These are phyloP conservation scores for Himalopsyche anomala DNA, from an alignment of 2,888 invertebrate species.

Conservation along the genomic window DNA sequence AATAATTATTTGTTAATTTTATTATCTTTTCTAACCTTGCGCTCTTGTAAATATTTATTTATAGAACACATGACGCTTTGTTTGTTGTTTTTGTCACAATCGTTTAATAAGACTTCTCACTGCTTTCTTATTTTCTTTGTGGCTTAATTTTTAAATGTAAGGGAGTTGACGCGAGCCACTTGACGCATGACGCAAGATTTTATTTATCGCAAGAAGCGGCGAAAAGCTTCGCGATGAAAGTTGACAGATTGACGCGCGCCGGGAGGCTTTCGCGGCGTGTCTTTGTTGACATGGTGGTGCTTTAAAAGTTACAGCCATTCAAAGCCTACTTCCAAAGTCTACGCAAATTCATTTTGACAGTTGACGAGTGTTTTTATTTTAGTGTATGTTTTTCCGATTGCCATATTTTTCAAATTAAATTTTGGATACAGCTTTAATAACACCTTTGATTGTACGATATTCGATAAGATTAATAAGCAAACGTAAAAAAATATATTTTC, in stretches of 20 bases:
- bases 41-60: no score
- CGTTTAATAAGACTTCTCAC: no score
- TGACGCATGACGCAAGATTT: conserved; percentile 31
- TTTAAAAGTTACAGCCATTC: conserved; percentile 27
- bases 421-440: background rate
- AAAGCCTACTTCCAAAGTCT: conserved; percentile 22
- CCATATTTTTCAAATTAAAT: background rate
- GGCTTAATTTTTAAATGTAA: conserved; percentile 8
- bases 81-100: no score
- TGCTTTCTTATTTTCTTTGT: background rate
- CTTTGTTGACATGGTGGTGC: conserved; percentile 8
- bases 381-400: background rate
- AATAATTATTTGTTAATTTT: no score
- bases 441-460: background rate
- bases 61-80: no score
- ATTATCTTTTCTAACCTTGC: no score
- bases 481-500: no score
- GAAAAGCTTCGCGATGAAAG: conserved; percentile 21
- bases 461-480: no score
- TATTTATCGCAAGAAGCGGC: conserved; percentile 31
- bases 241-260: conserved; percentile 34
- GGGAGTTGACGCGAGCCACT: conserved; percentile 8
- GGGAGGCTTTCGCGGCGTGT: conserved; percentile 34
- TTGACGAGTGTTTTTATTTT: conserved; percentile 26
- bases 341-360: conserved; percentile 31